phyloP scores from a whole-genome alignment of 1,140 invertebrate species.

The Drosophila tsacasi region DNA sequence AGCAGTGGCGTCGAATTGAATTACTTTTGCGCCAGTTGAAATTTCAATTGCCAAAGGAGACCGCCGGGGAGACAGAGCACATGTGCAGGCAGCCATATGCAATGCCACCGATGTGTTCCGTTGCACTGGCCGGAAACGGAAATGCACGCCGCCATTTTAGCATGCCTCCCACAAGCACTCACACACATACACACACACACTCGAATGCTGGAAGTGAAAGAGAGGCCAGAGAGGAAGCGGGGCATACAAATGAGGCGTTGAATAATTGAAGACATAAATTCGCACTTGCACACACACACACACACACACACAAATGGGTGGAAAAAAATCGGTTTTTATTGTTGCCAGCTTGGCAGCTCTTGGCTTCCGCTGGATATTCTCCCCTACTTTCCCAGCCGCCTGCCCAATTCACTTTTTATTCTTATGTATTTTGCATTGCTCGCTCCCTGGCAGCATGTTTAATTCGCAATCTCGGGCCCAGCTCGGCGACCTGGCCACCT shows the following conservation, averaged over 20 bases:
- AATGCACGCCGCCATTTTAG: conserved; percentile 82
- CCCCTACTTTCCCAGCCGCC: conserved; percentile 23
- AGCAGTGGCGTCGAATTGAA: conserved; percentile 75
- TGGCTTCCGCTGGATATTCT: conserved; percentile 60
- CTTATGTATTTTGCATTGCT: conserved; percentile 64
- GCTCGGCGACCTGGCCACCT: conserved; percentile 70
- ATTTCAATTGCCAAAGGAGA: conserved; percentile 73
- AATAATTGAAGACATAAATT: conserved; percentile 84
- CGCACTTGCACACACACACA: conserved; percentile 70
- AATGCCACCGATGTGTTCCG: conserved; percentile 40
- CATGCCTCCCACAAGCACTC: conserved; percentile 43
- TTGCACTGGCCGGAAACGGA: conserved; percentile 77
- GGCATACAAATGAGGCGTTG: conserved; percentile 80
- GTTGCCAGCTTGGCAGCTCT: conserved; percentile 35
- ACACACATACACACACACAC: conserved; percentile 1
- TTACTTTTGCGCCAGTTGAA: conserved; percentile 83
- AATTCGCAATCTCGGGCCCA: conserved; percentile 76
- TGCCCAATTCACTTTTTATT: conserved; percentile 68
- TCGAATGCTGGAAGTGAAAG: conserved; percentile 2
- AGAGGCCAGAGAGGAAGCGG: conserved; percentile 37
- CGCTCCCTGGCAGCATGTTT: conserved; percentile 69
- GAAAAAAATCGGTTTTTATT: conserved; percentile 60
- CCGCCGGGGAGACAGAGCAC: conserved; percentile 42
- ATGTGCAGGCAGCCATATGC: conserved; percentile 78
- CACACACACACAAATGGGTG: background rate